phyloP scores from a whole-genome alignment of 2,797 vertebrate species.

The Pseudochirops corinnae region DNA sequence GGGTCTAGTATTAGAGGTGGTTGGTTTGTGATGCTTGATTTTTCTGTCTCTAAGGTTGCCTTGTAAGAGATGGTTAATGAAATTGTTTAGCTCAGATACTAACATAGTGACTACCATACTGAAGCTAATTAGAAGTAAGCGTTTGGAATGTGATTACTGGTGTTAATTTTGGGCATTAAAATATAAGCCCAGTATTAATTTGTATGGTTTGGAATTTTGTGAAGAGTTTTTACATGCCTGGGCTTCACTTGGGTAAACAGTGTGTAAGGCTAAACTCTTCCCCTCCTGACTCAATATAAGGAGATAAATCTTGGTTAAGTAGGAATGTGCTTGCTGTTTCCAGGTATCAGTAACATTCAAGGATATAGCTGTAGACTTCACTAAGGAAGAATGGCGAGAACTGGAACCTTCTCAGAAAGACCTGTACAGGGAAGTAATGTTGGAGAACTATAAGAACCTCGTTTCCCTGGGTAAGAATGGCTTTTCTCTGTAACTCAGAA shows the following conservation, averaged over 20 bases:
- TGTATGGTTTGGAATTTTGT: neutral
- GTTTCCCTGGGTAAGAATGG: constrained; percentile 76
- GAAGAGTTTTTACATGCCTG: neutral
- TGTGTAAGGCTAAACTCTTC: neutral
- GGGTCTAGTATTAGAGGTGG: neutral
- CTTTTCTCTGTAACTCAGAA: constrained; percentile 30
- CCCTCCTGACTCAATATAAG: neutral
- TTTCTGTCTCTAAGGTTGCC: neutral
- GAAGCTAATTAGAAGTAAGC: neutral
- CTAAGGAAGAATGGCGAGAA: constrained; percentile 77
- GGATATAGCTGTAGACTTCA: constrained; percentile 78
- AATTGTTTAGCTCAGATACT: neutral
- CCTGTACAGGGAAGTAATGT: constrained; percentile 78
- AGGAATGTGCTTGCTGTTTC: constrained; percentile 27
- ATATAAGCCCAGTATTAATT: neutral
- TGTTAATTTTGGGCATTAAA: neutral
- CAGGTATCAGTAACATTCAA: constrained; percentile 73
- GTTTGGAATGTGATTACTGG: neutral
- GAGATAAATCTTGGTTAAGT: neutral
- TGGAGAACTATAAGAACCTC: constrained; percentile 77
- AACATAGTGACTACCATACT: neutral
- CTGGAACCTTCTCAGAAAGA: constrained; percentile 73
- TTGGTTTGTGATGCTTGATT: neutral
- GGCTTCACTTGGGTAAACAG: neutral
- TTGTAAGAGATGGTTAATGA: neutral